Conservation (phyloP, 1,140 invertebrate species). For the Achroia grisella region DNA sequence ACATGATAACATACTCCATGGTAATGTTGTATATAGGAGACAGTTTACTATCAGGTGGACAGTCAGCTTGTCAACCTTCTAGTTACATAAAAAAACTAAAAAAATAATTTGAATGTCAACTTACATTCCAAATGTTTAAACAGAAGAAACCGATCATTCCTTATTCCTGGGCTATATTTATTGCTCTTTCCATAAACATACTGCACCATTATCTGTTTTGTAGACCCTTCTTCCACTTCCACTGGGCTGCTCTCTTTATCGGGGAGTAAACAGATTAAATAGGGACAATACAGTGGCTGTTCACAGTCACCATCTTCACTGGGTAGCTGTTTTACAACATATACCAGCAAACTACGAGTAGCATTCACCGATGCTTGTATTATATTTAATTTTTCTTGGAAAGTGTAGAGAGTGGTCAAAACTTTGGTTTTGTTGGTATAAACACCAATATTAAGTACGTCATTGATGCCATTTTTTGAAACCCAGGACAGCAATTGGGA, state of each 20-base stretch:
- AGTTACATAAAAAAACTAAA: too few relatives aligned
- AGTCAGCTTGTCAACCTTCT: too few relatives aligned
- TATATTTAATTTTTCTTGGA: slow-evolving; percentile 77
- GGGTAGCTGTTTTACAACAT: slow-evolving; percentile 74
- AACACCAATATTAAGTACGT: slow-evolving; percentile 67
- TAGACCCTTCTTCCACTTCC: slow-evolving; percentile 72
- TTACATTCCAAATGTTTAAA: slow-evolving; percentile 87
- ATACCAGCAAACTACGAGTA: slow-evolving; percentile 78
- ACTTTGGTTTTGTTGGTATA: slow-evolving; percentile 74
- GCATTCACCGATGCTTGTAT: slow-evolving; percentile 87
- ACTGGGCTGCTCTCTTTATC: slow-evolving; percentile 66
- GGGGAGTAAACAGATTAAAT: slow-evolving; percentile 76
- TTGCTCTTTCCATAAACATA: slow-evolving; percentile 84
- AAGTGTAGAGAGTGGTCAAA: slow-evolving; percentile 77
- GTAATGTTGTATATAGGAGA: too few relatives aligned
- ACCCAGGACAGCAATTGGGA: slow-evolving; percentile 82
- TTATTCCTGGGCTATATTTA: slow-evolving; percentile 73
- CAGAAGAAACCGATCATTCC: slow-evolving; percentile 81
- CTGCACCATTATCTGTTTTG: slow-evolving; percentile 83
- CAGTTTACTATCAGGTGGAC: too few relatives aligned
- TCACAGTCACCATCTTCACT: slow-evolving; percentile 27
- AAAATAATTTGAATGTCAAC: slow-evolving; percentile 36
- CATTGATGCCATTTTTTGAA: slow-evolving; percentile 52
- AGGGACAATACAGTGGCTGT: slow-evolving; percentile 72
- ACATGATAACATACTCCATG: too few relatives aligned